These are phyloP conservation scores for Phylloscopus trochilus DNA, from an alignment of 2,113 vertebrate species.

Conservation along the genomic window DNA sequence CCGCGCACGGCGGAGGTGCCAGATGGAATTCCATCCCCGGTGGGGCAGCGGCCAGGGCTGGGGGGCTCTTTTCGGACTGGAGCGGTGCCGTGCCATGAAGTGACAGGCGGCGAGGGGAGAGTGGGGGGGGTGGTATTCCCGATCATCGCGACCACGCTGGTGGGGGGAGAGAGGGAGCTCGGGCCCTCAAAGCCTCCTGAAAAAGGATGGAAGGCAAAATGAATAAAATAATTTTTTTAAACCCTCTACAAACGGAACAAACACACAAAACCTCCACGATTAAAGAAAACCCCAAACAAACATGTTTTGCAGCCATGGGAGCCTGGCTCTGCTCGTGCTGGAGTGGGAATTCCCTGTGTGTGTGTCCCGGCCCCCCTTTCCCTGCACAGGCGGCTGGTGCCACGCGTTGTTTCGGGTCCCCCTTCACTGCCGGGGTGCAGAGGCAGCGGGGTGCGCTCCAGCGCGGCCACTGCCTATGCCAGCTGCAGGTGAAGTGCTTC, in stretches of 20 bases:
- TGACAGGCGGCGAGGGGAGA: not conserved
- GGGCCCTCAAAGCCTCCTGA: not conserved
- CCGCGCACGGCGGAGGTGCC: not conserved
- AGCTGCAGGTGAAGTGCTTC: not conserved
- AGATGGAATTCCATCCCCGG: not conserved
- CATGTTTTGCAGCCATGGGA: not conserved
- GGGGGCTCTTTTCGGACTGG: not conserved
- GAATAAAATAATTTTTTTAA: not conserved
- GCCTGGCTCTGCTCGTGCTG: not conserved
- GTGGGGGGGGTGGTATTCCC: constrained; percentile 55
- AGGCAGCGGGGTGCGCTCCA: not conserved
- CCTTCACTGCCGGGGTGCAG: not conserved
- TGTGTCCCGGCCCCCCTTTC: too few species aligned
- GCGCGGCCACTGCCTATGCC: not conserved
- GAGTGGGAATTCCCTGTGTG: too few species aligned
- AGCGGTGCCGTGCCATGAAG: not conserved
- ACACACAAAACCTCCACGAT: not conserved
- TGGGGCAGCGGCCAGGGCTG: not conserved
- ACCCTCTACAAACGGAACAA: not conserved
- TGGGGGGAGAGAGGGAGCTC: not conserved
- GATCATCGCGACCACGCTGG: constrained; percentile 47
- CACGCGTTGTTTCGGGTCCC: not conserved
- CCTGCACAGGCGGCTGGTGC: not conserved
- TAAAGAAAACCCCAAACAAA: rapidly evolving
- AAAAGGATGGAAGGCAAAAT: not conserved